Evolutionary conservation across 2,888 invertebrate genomes (phyloP), one percentile per base, ranked within the genome.

Genomic region (Apoda limacodes): DNA sequence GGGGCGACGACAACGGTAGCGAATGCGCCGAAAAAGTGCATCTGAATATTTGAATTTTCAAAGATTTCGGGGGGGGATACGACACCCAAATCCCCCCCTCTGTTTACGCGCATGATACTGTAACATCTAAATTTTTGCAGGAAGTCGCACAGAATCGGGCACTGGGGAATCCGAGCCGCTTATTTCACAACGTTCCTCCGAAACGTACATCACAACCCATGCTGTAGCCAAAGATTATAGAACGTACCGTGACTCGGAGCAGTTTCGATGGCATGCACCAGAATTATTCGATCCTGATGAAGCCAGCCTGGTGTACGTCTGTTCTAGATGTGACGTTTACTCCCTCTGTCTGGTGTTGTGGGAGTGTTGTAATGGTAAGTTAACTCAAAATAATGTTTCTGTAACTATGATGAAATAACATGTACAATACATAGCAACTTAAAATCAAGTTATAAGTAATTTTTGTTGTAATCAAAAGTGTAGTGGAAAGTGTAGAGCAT

Each of bases 281-380:
- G 81, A 82, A 40, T 33, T 81, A 40, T 82, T 74, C 36, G 50
- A 50, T 3, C 63, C 71, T 0, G 60, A 61, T 14, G 67, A 60
- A 0, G 52, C 57, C 1, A 69, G 64, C 0, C 34, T 55, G 20
- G 76, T 82, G 20, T 51, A 62, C 17, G 64, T 70, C 0, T 75
- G 78, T 39, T 58, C 65, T 1, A 67, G 50, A 37, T 72, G 64
- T 28, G 80, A 78, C 28, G 78, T 74, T 1, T 82, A 81, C 35
- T 74, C 80, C 0, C 50, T 82, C 1, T 59, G 65, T 22, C 28
- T 78, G 27, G 45, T 81, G 3, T 48, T 82, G 1, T 80, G 75
- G 80, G 81, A 82, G 45, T 56, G 71, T 34, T 80, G 78, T 43
- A 82, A 78, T 46, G 74, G 81, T 81, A 41, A 51, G 54, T 35